Conservation (phyloP, 2,888 invertebrate species). For the Lasioglossum lativentre region DNA sequence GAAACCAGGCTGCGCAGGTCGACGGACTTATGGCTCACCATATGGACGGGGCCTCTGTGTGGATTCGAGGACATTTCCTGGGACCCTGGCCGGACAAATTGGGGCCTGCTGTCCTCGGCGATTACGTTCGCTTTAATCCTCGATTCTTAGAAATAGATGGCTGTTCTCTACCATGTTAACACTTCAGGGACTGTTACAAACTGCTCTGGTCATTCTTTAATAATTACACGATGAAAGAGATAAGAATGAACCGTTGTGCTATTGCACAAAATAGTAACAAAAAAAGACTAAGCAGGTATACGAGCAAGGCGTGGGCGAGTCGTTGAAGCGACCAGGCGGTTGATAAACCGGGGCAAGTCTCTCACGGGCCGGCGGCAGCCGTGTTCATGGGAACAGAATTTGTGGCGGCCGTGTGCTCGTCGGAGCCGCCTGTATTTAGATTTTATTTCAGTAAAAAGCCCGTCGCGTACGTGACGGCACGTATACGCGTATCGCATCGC, state of each 20-base stretch:
- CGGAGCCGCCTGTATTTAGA: constrained; percentile 77
- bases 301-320: constrained; percentile 16
- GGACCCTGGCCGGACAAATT: neutral
- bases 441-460: constrained; percentile 78
- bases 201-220: too few relatives aligned
- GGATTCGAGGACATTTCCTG: neutral
- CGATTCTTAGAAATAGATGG: neutral
- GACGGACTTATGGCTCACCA: neutral
- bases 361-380: constrained; percentile 57
- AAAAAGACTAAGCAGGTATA: neutral
- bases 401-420: constrained; percentile 57
- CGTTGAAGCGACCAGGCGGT: constrained; percentile 44
- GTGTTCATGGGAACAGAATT: constrained; percentile 71
- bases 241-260: too few relatives aligned
- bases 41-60: neutral
- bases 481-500: constrained; percentile 54
- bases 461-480: constrained; percentile 80
- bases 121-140: neutral
- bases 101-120: neutral
- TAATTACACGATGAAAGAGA: too few relatives aligned
- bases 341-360: constrained; percentile 49
- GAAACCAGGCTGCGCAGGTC: neutral
- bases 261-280: neutral
- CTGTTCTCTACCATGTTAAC: neutral
- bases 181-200: too few relatives aligned